Conservation (phyloP, 2,888 invertebrate genomes). For the Branchellion lobata region DNA sequence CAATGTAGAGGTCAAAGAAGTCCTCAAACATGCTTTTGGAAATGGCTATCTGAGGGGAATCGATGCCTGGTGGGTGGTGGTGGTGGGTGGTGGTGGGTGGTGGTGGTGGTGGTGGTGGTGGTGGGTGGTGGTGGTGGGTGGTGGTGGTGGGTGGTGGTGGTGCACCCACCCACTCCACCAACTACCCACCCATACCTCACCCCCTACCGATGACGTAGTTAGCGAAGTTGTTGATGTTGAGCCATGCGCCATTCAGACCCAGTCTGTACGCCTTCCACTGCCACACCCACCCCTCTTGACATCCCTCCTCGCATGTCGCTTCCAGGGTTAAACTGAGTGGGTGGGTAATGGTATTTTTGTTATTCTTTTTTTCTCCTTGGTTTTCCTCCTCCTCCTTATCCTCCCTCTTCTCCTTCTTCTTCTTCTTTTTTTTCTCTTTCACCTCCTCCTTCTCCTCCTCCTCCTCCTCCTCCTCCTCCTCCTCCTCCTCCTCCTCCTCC, state of each 20-base stretch:
- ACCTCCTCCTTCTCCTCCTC: no score
- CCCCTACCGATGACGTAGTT: conserved; percentile 26
- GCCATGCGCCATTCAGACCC: conserved; percentile 47
- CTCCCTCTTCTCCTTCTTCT: no score
- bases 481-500: not conserved
- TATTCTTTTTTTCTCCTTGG: no score
- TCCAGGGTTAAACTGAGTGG: conserved; percentile 36
- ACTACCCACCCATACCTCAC: no score
- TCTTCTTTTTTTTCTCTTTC: no score
- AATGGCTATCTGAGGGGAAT: conserved; percentile 54
- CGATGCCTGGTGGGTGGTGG: conserved; percentile 50
- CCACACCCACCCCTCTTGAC: conserved; percentile 49
- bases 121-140: no score
- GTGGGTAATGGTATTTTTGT: no score
- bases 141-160: no score
- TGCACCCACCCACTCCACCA: no score
- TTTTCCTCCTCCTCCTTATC: no score
- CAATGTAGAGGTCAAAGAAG: conserved; percentile 44
- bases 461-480: not conserved
- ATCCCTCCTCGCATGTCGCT: conserved; percentile 38
- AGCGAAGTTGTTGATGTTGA: conserved; percentile 26
- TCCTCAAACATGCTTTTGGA: conserved; percentile 51
- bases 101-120: no score
- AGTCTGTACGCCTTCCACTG: conserved; percentile 52
- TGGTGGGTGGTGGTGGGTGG: not conserved